Percentiles rank a stretch among this genome's conserved stretches.
These are phyloP conservation scores for Asarcornis scutulata DNA, from an alignment of 2,113 vertebrate genomes.

Conservation along the genomic window DNA sequence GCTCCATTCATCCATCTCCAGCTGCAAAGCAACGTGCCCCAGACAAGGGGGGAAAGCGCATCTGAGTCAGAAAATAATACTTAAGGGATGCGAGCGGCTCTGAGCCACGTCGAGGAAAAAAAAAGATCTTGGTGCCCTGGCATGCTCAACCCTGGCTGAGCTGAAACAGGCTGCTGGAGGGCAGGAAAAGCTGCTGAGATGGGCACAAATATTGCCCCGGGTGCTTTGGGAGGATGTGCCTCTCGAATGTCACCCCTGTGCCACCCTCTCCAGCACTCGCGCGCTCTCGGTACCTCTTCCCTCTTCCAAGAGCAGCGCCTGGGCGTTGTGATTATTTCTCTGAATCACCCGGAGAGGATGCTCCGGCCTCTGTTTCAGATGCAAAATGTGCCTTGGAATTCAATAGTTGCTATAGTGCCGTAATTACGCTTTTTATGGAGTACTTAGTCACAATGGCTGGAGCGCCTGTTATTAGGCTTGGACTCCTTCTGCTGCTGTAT, in stretches of 20 bases:
- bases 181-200: background rate
- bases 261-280: no score
- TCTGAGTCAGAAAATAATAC: constrained; percentile 22
- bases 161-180: background rate
- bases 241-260: accelerated
- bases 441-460: constrained; percentile 45
- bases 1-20: constrained; percentile 58
- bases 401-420: constrained; percentile 59
- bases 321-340: constrained; percentile 3
- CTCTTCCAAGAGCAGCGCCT: accelerated
- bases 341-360: constrained; percentile 50
- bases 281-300: background rate
- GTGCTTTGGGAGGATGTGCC: background rate
- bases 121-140: background rate
- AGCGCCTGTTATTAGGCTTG: constrained; percentile 21
- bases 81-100: constrained; percentile 25
- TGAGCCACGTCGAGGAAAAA: background rate
- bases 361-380: constrained; percentile 41
- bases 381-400: constrained; percentile 45
- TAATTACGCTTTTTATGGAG: constrained; percentile 54
- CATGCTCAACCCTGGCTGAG: background rate
- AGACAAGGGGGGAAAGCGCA: constrained; percentile 5
- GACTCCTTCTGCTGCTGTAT: constrained; percentile 32
- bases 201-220: background rate
- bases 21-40: constrained; percentile 45